phyloP scores from a whole-genome alignment of 2,888 invertebrate genomes.

The Chorisops tibialis region DNA sequence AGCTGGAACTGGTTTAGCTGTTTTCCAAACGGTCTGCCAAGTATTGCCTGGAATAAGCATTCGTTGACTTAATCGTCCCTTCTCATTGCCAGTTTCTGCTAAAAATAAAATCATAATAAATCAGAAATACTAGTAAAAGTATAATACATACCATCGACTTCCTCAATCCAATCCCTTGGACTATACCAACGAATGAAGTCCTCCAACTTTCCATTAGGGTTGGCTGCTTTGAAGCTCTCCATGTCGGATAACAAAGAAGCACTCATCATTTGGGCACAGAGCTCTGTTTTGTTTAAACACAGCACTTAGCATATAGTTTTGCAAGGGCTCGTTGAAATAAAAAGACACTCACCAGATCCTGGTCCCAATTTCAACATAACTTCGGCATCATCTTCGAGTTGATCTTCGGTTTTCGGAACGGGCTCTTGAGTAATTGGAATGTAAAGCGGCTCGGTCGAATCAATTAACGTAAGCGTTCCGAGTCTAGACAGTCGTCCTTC shows the following conservation, averaged over 20 bases:
- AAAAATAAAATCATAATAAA: too few species aligned
- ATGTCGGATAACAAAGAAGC: slow-evolving; percentile 93
- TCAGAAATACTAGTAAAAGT: not conserved
- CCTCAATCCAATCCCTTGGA: slow-evolving; percentile 88
- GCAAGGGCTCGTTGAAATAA: not conserved
- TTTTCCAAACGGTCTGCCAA: slow-evolving; percentile 90
- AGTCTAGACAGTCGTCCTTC: slow-evolving; percentile 69
- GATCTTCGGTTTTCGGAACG: slow-evolving; percentile 96
- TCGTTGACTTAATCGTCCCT: slow-evolving; percentile 73
- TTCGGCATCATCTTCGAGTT: slow-evolving; percentile 89
- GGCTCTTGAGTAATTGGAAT: slow-evolving; percentile 87
- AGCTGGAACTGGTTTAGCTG: slow-evolving; percentile 84
- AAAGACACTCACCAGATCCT: slow-evolving; percentile 56
- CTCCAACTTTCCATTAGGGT: slow-evolving; percentile 84
- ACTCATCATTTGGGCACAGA: slow-evolving; percentile 91
- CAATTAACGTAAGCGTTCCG: slow-evolving; percentile 64
- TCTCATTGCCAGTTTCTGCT: slow-evolving; percentile 40
- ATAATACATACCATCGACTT: slow-evolving; percentile 40
- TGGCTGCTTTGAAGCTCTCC: slow-evolving; percentile 99
- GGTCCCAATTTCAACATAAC: slow-evolving; percentile 84
- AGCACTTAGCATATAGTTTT: not conserved
- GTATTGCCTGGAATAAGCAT: slow-evolving; percentile 91
- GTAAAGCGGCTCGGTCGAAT: slow-evolving; percentile 67
- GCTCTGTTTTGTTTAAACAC: slow-evolving; percentile 54
- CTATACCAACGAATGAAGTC: slow-evolving; percentile 99